Percentiles rank a stretch among this genome's conserved stretches.
Conservation (phyloP, 2,113 vertebrate genomes). For the Hiodon tergisus region DNA sequence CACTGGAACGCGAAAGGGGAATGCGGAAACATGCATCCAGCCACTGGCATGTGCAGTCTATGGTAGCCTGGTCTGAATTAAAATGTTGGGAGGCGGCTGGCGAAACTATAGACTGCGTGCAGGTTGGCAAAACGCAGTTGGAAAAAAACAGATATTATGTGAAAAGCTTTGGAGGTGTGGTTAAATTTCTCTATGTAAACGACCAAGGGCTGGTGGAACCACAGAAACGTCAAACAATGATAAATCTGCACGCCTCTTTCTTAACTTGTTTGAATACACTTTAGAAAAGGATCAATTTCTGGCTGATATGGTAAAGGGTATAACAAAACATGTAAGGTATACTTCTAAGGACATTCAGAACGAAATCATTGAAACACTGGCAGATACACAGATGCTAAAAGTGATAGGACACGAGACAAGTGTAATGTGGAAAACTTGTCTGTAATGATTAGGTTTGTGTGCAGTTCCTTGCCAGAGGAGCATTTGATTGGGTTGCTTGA, state of each 20-base stretch:
- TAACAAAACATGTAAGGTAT: too few species aligned
- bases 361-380: neutral
- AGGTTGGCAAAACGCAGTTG: neutral
- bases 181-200: constrained; percentile 6
- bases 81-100: neutral
- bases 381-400: constrained; percentile 12
- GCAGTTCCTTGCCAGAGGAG: too few species aligned
- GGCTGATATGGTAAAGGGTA: neutral
- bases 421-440: constrained; percentile 18
- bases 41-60: neutral
- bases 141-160: constrained; percentile 9
- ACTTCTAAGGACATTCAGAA: neutral
- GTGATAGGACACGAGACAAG: neutral
- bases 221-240: neutral
- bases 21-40: neutral
- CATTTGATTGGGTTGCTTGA: constrained; percentile 1
- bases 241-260: neutral
- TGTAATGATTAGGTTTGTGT: constrained; percentile 19
- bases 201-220: neutral
- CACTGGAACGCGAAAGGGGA: neutral
- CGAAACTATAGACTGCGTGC: neutral
- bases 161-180: neutral
- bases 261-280: neutral
- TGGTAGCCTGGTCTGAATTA: neutral
- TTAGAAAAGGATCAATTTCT: neutral